These are phyloP conservation scores for Hephaestus fuliginosus DNA, from an alignment of 2,797 vertebrate species.

Conservation along the genomic window DNA sequence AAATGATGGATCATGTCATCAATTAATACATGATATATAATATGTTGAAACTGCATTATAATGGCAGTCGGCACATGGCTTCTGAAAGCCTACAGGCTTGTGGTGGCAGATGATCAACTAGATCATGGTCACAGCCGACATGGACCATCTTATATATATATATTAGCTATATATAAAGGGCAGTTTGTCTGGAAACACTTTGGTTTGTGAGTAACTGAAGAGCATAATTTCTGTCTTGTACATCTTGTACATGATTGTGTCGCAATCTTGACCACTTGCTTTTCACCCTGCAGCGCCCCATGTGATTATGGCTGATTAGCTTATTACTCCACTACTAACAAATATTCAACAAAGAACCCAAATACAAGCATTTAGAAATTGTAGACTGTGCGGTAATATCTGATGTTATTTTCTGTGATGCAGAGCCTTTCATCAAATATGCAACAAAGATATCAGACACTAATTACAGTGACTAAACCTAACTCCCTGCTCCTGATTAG, in stretches of 20 bases:
- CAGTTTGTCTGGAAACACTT: conserved; percentile 18
- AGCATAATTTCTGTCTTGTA: conserved; percentile 25
- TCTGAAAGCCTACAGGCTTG: conserved; percentile 6
- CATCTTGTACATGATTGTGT: conserved; percentile 22
- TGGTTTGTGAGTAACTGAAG: conserved; percentile 17
- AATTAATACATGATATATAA: not conserved
- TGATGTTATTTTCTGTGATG: conserved; percentile 33
- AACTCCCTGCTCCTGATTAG: conserved; percentile 26
- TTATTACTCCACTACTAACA: conserved; percentile 36
- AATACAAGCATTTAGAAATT: conserved; percentile 25
- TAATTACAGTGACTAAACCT: conserved; percentile 17
- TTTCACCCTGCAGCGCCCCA: conserved; percentile 32
- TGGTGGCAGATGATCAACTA: conserved; percentile 8
- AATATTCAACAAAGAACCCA: conserved; percentile 42
- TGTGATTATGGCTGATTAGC: conserved; percentile 55
- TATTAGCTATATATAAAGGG: not conserved
- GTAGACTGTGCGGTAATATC: conserved; percentile 2
- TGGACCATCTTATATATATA: not conserved
- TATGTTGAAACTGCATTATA: conserved; percentile 1
- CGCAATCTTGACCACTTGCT: conserved; percentile 36
- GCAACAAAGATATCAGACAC: conserved; percentile 26
- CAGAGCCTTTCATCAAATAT: conserved; percentile 31
- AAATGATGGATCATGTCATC: not conserved
- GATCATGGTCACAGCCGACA: not conserved
- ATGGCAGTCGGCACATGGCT: not conserved